Percentiles rank a stretch among this genome's conserved stretches.
Conservation (phyloP, 1,140 invertebrate genomes). For the Drosophila obscura region DNA sequence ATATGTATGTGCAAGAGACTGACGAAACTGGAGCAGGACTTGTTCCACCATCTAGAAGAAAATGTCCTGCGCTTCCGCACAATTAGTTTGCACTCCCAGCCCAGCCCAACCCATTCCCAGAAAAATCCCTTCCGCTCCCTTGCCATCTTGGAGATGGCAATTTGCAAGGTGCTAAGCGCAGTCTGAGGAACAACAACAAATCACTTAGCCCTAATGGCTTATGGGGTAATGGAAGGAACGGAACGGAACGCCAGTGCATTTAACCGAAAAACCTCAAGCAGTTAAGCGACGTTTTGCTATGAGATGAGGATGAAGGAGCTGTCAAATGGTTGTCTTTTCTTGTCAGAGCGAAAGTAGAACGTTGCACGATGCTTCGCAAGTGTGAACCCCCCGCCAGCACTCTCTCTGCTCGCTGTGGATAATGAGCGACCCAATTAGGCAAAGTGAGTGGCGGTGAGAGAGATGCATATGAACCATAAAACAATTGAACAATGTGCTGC, state of each 20-base stretch:
- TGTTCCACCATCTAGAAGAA: slow-evolving; percentile 26
- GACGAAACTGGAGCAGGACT: slow-evolving; percentile 64
- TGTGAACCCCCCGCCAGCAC: slow-evolving; percentile 12
- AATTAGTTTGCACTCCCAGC: slow-evolving; percentile 65
- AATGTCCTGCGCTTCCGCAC: slow-evolving; percentile 66
- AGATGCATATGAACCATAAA: slow-evolving; percentile 81
- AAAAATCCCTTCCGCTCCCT: background rate
- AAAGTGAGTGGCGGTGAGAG: slow-evolving; percentile 72
- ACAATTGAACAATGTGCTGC: slow-evolving; percentile 78
- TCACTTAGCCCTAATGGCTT: slow-evolving; percentile 82
- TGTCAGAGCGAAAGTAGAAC: slow-evolving; percentile 59
- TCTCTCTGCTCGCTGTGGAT: slow-evolving; percentile 25
- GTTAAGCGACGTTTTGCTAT: slow-evolving; percentile 49
- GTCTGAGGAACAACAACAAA: slow-evolving; percentile 69
- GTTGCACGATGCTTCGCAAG: slow-evolving; percentile 46
- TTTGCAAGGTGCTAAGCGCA: slow-evolving; percentile 68
- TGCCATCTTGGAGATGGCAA: slow-evolving; percentile 47
- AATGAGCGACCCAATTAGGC: slow-evolving; percentile 80
- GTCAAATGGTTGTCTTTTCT: slow-evolving; percentile 77
- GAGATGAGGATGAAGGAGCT: slow-evolving; percentile 36
- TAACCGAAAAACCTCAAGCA: slow-evolving; percentile 80
- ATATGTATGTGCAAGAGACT: slow-evolving; percentile 11
- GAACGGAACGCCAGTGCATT: slow-evolving; percentile 50
- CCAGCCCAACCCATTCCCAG: background rate
- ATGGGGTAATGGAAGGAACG: slow-evolving; percentile 35